Conservation (phyloP, 2,888 invertebrate species). For the Eupithecia vulgata region DNA sequence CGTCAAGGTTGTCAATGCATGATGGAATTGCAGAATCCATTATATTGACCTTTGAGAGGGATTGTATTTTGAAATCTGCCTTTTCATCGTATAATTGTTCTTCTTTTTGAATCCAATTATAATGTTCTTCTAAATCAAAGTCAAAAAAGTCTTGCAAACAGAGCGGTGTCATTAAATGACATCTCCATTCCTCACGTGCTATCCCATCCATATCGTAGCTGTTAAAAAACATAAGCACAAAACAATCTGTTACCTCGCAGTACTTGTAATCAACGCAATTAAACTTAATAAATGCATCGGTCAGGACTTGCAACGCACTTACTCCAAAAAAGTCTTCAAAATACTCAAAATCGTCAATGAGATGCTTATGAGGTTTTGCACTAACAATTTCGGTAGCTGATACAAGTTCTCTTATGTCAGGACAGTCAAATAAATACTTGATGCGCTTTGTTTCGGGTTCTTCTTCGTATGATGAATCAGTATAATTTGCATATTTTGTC, state of each 20-base stretch:
- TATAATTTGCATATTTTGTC: constrained; percentile 57
- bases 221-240: constrained; percentile 75
- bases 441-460: constrained; percentile 56
- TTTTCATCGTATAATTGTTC: constrained; percentile 68
- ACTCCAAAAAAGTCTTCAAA: constrained; percentile 72
- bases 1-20: constrained; percentile 64
- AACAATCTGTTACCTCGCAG: constrained; percentile 74
- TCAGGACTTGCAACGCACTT: constrained; percentile 66
- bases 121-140: constrained; percentile 77
- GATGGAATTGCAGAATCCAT: constrained; percentile 44
- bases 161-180: constrained; percentile 77
- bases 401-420: constrained; percentile 74
- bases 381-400: constrained; percentile 73
- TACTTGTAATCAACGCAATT: constrained; percentile 79
- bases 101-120: constrained; percentile 76
- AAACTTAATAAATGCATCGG: constrained; percentile 68
- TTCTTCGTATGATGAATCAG: constrained; percentile 41
- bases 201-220: constrained; percentile 72
- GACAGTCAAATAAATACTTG: constrained; percentile 70
- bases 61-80: constrained; percentile 51
- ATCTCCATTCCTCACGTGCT: constrained; percentile 73
- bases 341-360: constrained; percentile 73
- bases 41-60: constrained; percentile 54
- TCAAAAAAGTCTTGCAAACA: constrained; percentile 83
- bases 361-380: constrained; percentile 59